Base-by-base conservation (phyloP, 2,888 invertebrate species). In the Cistogaster globosa region DNA sequence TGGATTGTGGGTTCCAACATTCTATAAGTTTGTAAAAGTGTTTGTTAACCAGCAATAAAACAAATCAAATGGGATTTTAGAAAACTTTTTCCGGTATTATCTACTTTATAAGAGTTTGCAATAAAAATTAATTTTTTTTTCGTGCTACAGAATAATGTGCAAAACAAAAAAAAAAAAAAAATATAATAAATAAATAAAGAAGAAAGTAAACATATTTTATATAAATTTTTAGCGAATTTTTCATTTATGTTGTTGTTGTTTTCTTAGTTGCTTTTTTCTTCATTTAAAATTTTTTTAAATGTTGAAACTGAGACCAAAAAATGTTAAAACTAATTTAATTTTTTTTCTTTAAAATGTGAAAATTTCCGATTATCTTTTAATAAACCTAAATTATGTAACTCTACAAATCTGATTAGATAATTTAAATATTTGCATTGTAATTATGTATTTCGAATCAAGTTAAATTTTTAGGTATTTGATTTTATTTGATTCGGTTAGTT, bases 1-100 rank as follows among this genome's bases (percentile, higher is more conserved):
- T 85, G 85, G 85, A 85, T 85, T 85, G 85, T 85, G 85, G 85
- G 82, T 82, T 85, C 82, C 71, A 82, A 75, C 71, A 57, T 36
- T 62, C 62, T 51, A 45, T 32, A 9, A 26, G 62, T 55, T 0
- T 58, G 42, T 65, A 9, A 55, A 20, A 62, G 63, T 71, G 55
- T 45, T 60, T 42, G 32, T 76, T 63, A 48, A 69, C 36, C 62
- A 58, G 74, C 32, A 78, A 74, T 78, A 82, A 82, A 85, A 85
- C 85, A 85, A 85, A 82, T 82, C 82, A 82, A 85, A 82, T 45
- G 78, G 85, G 82, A 85, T 85, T 82, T 81, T 53, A 71, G 58
- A 32, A 76, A 76, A 82, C 76, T 76, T 82, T 80, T 82, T 65
- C 68, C 63, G 36, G 68, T 53, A 71, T 77, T 69, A 77, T 65